phyloP scores from a whole-genome alignment of 2,113 vertebrate species.

The Grantiella picta region DNA sequence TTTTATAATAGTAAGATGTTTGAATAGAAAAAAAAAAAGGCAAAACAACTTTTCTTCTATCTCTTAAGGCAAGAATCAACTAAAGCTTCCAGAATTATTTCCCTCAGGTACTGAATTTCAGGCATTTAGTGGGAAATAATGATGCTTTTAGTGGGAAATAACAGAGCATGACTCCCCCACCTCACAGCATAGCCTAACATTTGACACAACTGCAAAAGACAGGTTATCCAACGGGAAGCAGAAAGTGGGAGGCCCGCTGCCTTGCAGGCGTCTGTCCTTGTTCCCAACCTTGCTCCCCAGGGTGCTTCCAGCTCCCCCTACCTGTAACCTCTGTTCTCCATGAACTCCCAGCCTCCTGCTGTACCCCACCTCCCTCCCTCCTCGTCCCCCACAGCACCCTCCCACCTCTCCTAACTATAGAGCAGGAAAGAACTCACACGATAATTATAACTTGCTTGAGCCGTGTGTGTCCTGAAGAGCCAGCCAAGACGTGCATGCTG shows the following conservation, averaged over 20 bases:
- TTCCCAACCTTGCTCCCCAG: fast-evolving
- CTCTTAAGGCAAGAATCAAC: neutral
- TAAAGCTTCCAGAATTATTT: neutral
- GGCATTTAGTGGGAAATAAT: neutral
- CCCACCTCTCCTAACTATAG: neutral
- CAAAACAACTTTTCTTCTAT: neutral
- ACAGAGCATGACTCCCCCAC: neutral
- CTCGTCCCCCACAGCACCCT: neutral
- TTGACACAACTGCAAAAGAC: neutral
- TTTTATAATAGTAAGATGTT: neutral
- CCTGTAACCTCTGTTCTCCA: neutral
- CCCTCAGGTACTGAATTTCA: neutral
- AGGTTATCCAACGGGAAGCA: neutral
- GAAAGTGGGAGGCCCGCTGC: neutral
- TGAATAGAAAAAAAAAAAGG: neutral
- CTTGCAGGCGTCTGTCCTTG: fast-evolving
- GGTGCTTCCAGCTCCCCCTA: neutral
- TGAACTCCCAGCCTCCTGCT: neutral
- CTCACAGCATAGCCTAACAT: neutral
- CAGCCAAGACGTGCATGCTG: neutral
- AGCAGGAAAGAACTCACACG: neutral
- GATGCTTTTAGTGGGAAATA: neutral
- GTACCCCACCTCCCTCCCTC: neutral
- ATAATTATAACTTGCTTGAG: neutral
- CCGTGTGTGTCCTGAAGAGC: neutral